Evolutionary conservation across 2,797 vertebrate species (phyloP).

Genomic region (Manis pentadactyla): DNA sequence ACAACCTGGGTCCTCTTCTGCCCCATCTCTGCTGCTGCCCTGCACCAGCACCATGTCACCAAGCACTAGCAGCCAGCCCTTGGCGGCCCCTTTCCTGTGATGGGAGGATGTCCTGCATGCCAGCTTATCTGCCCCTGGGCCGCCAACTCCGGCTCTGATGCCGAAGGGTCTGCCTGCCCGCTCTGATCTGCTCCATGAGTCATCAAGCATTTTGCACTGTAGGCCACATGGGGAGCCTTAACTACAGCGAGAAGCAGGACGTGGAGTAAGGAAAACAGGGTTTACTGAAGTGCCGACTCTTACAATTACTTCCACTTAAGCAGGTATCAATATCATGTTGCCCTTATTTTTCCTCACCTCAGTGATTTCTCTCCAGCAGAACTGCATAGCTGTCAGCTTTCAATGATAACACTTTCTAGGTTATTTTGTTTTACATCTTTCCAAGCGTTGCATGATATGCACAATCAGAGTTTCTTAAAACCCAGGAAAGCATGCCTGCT

Average conservation of each 20-base stretch:
- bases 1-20: rapidly evolving
- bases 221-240: conserved; percentile 72
- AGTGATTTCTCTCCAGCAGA: neutral
- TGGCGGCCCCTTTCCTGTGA: neutral
- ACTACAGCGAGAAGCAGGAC: rapidly evolving
- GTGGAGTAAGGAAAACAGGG: neutral
- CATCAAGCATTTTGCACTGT: conserved; percentile 66
- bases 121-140: neutral
- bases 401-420: neutral
- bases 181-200: conserved; percentile 79
- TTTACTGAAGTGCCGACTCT: rapidly evolving
- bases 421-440: neutral
- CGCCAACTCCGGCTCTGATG: conserved; percentile 73
- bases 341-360: rapidly evolving
- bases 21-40: neutral
- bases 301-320: rapidly evolving
- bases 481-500: neutral
- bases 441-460: neutral
- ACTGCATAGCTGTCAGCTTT: neutral
- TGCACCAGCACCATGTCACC: rapidly evolving
- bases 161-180: no score
- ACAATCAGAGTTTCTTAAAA: neutral
- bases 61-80: rapidly evolving
- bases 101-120: neutral
- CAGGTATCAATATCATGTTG: rapidly evolving